Evolutionary conservation across 2,888 invertebrate species (phyloP).

Genomic region (Drosophila picticornis): DNA sequence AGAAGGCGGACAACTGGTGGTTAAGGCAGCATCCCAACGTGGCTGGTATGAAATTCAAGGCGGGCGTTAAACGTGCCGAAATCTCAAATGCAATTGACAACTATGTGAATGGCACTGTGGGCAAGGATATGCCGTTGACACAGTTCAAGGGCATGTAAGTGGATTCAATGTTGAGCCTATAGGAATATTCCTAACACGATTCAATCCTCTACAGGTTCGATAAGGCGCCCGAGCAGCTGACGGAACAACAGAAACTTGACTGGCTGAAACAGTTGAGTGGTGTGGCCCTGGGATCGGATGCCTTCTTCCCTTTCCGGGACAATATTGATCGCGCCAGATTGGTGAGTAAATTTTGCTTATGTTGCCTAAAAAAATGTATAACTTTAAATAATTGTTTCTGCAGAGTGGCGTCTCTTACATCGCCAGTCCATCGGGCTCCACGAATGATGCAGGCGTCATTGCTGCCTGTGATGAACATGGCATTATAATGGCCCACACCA

Average conservation of each 20-base stretch:
- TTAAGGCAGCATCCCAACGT: constrained; percentile 96
- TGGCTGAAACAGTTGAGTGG: constrained; percentile 91
- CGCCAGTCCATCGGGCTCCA: constrained; percentile 97
- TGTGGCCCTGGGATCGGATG: constrained; percentile 96
- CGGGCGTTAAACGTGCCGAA: constrained; percentile 94
- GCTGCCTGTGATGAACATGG: constrained; percentile 96
- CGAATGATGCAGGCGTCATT: constrained; percentile 95
- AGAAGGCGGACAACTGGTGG: constrained; percentile 99
- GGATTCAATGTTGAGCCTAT: not conserved
- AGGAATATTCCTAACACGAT: no score
- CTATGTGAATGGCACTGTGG: constrained; percentile 96
- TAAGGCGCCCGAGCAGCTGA: constrained; percentile 89
- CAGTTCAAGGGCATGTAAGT: constrained; percentile 91
- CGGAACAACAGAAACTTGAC: constrained; percentile 88
- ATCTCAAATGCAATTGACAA: constrained; percentile 98
- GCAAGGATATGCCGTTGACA: constrained; percentile 92
- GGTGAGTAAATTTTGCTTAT: constrained; percentile 86
- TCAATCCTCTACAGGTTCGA: constrained; percentile 75
- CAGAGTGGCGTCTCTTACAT: constrained; percentile 98
- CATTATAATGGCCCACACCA: constrained; percentile 95
- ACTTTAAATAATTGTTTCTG: constrained; percentile 49
- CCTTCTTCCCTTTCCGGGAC: constrained; percentile 99
- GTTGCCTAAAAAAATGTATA: not conserved
- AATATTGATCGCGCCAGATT: constrained; percentile 96
- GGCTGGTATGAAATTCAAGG: constrained; percentile 92